Base-by-base conservation (phyloP, 2,888 invertebrate genomes). In the Erebia epiphron region DNA sequence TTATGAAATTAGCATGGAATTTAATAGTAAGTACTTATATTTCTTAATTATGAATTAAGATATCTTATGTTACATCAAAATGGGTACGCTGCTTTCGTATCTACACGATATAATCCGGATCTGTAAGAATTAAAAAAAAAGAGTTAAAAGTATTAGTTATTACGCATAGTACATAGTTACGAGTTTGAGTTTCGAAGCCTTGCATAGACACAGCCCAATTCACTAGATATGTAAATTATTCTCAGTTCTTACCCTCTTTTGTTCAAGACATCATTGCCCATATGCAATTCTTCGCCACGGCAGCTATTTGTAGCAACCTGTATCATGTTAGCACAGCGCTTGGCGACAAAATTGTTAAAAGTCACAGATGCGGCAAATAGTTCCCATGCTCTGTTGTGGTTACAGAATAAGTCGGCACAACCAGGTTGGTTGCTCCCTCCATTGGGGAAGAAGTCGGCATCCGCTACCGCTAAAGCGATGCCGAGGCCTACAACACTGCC, bases 381-480 rank as follows among this genome's bases (percentile, higher is more conserved):
- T 26, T 57, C 56, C 26, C 26, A 57, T 26, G 56, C 21, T 57
- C 56, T 21, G 21, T 57, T 26, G 26, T 57, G 56, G 56, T 57
- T 57, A 14, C 56, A 57, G 11, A 57, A 57, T 21, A 57, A 14
- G 56, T 57, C 21, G 56, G 21, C 3, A 26, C 56, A 57, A 26
- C 56, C 56, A 7, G 56, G 56, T 26, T 57, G 56, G 56, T 13
- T 57, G 21, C 7, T 57, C 13, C 56, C 56, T 57, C 56, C 56
- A 21, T 57, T 57, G 56, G 56, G 56, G 26, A 26, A 57, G 26
- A 57, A 57, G 56, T 57, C 56, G 21, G 56, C 56, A 14, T 57
- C 56, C 5, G 56, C 56, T 4, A 57, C 56, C 13, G 56, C 13
- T 5, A 26, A 7, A 14, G 26, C 26, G 14, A 57, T 57, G 10